phyloP scores from a whole-genome alignment of 2,113 vertebrate species.

The Antigone vipio region DNA sequence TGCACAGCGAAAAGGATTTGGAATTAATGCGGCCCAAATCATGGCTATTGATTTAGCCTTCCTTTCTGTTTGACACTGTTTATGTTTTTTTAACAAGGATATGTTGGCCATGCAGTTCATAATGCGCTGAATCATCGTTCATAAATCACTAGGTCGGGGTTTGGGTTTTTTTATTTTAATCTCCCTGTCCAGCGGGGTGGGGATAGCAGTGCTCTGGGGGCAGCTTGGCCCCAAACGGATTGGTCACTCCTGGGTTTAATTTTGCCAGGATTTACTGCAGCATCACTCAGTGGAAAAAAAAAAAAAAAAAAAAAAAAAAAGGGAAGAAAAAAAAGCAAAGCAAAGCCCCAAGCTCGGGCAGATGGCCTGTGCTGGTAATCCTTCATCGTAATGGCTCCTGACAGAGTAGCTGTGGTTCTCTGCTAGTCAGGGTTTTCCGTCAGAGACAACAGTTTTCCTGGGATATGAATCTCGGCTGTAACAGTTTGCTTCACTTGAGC shows the following conservation, averaged over 20 bases:
- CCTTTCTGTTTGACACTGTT: background rate
- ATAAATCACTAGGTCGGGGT: background rate
- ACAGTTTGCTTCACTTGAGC: background rate
- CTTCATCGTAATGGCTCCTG: slow-evolving; percentile 12
- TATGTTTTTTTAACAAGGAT: background rate
- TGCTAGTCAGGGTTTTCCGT: background rate
- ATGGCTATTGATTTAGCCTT: background rate
- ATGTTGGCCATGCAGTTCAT: fast-evolving
- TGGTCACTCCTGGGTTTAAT: background rate
- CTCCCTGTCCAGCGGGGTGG: background rate
- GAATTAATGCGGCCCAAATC: background rate
- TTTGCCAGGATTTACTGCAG: background rate
- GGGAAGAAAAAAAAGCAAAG: background rate
- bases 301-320: background rate
- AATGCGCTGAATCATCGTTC: background rate
- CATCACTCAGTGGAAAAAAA: background rate
- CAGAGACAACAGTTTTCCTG: background rate
- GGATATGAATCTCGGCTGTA: background rate
- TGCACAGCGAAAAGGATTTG: background rate
- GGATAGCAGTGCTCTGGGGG: background rate
- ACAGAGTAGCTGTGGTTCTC: slow-evolving; percentile 14
- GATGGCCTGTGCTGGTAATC: slow-evolving; percentile 56
- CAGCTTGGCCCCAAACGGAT: background rate
- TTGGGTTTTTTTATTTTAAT: background rate
- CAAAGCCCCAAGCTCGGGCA: background rate